Evolutionary conservation across 1,140 invertebrate genomes (phyloP).

Genomic region (Heliconius himera): DNA sequence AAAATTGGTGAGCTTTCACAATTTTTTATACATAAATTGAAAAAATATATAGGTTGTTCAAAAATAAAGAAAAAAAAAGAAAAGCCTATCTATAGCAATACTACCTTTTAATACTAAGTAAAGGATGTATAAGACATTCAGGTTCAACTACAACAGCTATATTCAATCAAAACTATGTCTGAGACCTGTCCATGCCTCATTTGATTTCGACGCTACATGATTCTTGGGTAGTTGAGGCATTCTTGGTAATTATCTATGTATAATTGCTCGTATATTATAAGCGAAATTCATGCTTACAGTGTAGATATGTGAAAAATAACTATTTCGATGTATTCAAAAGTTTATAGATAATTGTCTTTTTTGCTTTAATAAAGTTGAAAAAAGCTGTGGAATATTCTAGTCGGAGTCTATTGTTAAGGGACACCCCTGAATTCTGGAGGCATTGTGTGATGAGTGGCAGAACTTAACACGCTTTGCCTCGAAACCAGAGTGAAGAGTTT

Average conservation of each 20-base stretch:
- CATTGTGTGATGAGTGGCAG: no score
- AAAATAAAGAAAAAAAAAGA: not conserved
- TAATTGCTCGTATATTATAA: slow-evolving; percentile 1
- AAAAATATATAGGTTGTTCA: not conserved
- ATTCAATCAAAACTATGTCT: slow-evolving; percentile 6
- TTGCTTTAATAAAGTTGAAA: not conserved
- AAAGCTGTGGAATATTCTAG: no score
- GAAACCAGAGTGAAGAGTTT: no score
- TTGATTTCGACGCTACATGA: slow-evolving; percentile 4
- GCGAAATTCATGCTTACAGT: slow-evolving; percentile 3
- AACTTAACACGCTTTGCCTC: no score
- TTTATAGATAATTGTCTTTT: not conserved
- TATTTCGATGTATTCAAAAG: not conserved
- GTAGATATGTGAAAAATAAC: not conserved
- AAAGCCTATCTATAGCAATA: slow-evolving; percentile 15
- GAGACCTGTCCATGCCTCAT: not conserved
- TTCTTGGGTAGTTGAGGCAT: not conserved
- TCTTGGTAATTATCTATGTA: not conserved
- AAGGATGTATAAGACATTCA: slow-evolving; percentile 16
- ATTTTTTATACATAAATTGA: not conserved
- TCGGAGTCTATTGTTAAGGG: no score
- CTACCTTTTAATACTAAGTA: slow-evolving; percentile 5
- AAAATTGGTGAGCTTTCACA: not conserved
- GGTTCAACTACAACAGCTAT: slow-evolving; percentile 20
- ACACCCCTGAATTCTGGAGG: no score